Evolutionary conservation across 2,113 vertebrate species (phyloP), one percentile per base, ranked within the genome.

Genomic region (Ondatra zibethicus): DNA sequence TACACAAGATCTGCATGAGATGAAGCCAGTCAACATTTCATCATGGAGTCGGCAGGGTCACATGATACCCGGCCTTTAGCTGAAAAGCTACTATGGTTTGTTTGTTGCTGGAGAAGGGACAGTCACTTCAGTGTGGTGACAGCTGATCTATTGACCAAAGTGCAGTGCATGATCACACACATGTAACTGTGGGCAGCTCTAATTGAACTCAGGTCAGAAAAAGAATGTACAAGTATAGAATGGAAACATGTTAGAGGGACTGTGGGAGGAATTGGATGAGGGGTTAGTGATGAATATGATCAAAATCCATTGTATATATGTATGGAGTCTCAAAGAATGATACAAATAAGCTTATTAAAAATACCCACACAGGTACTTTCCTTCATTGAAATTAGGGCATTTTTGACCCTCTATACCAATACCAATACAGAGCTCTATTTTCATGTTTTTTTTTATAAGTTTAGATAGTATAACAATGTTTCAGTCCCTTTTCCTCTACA

Each of bases 201-300:
- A 85, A 65, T 3, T 33, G 9, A 23, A 65, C 17, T 66, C 61
- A 65, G 9, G 14, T 85, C 21, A 21, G 13, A 11, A 65, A 65
- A 66, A 66, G 3, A 33, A 7, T 61, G 19, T 3, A 16, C 6
- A 61, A 61, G 4, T 6, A 39, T 39, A 7, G 12, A 3, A 65
- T 8, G 39, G 4, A 65, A 65, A 31, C 31, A 2, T 42, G n/a
- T 27, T 19, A 29, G 27, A 65, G 14, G 39, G 42, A 31, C 58
- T 29, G 7, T 85, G n/a, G 58, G 25, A 42, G 58, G 29, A 31
- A 1, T 31, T 85, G 14, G 16, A 31, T 31, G 13, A 39, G 8
- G n/a, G 3, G 1, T 16, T 31, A 31, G n/a, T 1, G n/a, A 45
- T 31, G 25, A 1, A 17, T 31, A 65, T 2, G 2, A 5, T 14